Percentiles rank a stretch among this genome's conserved stretches.
phyloP scores from a whole-genome alignment of 2,113 vertebrate genomes.

The Eptesicus fuscus region DNA sequence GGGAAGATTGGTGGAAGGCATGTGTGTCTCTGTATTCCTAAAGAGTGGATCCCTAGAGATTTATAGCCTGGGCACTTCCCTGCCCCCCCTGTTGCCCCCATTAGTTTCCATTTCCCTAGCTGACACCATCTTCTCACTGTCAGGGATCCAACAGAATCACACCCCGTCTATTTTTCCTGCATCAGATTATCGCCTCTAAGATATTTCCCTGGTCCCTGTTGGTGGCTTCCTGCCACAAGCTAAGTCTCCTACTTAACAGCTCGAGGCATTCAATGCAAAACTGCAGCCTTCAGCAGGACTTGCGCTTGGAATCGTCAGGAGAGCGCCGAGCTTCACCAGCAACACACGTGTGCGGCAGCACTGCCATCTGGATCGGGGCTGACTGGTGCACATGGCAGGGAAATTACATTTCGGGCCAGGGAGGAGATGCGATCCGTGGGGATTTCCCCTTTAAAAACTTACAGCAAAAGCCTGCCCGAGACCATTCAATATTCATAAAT shows the following conservation, averaged over 20 bases:
- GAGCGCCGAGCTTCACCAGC: not conserved
- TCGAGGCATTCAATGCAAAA: not conserved
- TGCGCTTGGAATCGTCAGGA: not conserved
- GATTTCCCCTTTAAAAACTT: constrained; percentile 53
- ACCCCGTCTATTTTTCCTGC: not conserved
- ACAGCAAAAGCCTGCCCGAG: constrained; percentile 36
- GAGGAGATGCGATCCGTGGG: not conserved
- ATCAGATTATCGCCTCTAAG: constrained; percentile 46
- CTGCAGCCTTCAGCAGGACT: not conserved
- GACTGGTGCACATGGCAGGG: not conserved
- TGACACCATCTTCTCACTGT: not conserved
- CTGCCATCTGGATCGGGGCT: not conserved
- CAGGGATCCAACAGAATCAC: constrained; percentile 35
- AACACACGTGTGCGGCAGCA: not conserved
- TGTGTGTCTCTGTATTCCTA: not conserved
- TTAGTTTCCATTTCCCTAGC: not conserved
- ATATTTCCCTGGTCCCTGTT: not conserved
- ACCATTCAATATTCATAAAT: constrained; percentile 71
- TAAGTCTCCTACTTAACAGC: not conserved
- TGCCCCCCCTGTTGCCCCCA: not conserved
- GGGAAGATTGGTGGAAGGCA: not conserved
- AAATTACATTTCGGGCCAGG: not conserved
- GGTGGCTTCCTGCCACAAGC: constrained; percentile 21
- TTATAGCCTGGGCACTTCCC: not conserved
- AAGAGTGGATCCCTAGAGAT: not conserved